Conservation (phyloP, 2,888 invertebrate genomes). For the Ophioninae sp. region DNA sequence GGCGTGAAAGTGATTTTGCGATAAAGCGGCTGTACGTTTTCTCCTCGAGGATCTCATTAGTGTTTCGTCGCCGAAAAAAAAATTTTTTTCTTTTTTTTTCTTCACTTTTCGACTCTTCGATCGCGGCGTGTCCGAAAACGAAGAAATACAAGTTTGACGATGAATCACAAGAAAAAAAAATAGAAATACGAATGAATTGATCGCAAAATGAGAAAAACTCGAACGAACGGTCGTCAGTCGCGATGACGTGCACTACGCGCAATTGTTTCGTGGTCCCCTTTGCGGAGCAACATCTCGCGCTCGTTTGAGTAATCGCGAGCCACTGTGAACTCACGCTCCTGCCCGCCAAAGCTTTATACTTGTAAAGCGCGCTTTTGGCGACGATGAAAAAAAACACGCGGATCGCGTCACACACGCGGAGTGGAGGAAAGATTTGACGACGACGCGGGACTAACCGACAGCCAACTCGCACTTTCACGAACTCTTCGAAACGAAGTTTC, state of each 20-base stretch:
- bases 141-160: not conserved
- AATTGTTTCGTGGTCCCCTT: constrained; percentile 7
- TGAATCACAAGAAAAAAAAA: not conserved
- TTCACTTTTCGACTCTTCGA: not conserved
- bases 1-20: constrained; percentile 67
- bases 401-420: constrained; percentile 40
- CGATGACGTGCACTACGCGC: not conserved
- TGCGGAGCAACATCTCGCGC: constrained; percentile 37
- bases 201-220: not conserved
- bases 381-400: constrained; percentile 55
- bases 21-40: constrained; percentile 67
- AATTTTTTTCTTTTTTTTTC: constrained; percentile 14
- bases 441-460: constrained; percentile 5
- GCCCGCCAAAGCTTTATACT: constrained; percentile 73
- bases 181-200: not conserved
- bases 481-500: constrained; percentile 15
- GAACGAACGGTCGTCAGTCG: not conserved
- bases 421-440: constrained; percentile 54
- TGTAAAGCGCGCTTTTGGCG: constrained; percentile 70
- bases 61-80: constrained; percentile 23
- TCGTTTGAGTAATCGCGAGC: constrained; percentile 49
- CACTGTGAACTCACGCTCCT: constrained; percentile 68
- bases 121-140: not conserved
- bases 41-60: constrained; percentile 71
- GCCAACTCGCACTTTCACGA: constrained; percentile 16